phyloP scores from a whole-genome alignment of 2,797 vertebrate species.

The Oryzias sinensis region DNA sequence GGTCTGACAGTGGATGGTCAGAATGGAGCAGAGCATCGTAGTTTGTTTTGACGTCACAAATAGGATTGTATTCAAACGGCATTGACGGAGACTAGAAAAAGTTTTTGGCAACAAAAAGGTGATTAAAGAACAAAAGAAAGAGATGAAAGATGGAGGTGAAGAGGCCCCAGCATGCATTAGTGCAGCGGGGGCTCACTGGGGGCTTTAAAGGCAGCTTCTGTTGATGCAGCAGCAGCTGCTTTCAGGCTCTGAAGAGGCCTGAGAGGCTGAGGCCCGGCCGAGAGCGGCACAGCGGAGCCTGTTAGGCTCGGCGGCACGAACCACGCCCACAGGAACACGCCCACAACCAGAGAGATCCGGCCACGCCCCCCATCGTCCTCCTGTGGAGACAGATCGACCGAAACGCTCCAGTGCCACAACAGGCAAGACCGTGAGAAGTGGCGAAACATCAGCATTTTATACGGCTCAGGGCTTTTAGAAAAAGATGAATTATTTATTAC shows the following conservation, averaged over 20 bases:
- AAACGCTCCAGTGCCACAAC: no score
- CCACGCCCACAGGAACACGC: conserved; percentile 17
- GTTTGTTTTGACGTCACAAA: no score
- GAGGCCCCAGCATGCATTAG: conserved; percentile 32
- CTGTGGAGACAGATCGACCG: no score
- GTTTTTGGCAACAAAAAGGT: background rate
- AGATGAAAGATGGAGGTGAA: conserved; percentile 15
- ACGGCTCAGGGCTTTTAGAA: no score
- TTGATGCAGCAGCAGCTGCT: conserved; percentile 63
- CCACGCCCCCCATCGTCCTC: no score
- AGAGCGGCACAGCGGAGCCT: conserved; percentile 30
- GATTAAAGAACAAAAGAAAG: conserved; percentile 9
- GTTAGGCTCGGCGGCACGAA: no score
- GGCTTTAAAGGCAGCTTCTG: conserved; percentile 64
- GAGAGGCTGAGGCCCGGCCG: conserved; percentile 34
- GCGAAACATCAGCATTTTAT: no score
- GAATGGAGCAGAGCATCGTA: no score
- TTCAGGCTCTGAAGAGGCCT: conserved; percentile 42
- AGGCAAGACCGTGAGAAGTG: no score
- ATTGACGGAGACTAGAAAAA: background rate
- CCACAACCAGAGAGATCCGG: background rate
- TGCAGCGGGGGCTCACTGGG: conserved; percentile 25
- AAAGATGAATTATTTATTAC: no score
- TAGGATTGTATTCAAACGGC: no score
- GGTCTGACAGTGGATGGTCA: no score